Evolutionary conservation across 2,113 vertebrate species (phyloP).

Genomic region (Emydura subglobosa): DNA sequence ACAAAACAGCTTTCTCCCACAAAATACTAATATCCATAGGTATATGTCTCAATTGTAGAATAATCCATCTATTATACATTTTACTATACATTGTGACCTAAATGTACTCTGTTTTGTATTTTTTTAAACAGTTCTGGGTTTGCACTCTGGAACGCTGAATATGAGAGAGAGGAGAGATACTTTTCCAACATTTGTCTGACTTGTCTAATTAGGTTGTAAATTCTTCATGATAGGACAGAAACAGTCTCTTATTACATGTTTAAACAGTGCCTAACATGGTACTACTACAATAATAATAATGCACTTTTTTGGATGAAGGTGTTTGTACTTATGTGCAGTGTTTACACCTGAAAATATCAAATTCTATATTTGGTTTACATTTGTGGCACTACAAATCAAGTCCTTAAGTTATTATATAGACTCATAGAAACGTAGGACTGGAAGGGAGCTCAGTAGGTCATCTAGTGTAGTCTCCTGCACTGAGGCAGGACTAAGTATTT

Average conservation of each 20-base stretch:
- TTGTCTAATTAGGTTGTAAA: rapidly evolving
- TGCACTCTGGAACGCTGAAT: not conserved
- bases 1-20: not conserved
- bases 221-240: not conserved
- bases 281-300: not conserved
- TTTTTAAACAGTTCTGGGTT: not conserved
- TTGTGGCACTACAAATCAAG: not conserved
- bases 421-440: too few relatives aligned
- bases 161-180: not conserved
- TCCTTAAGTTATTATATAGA: not conserved
- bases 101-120: not conserved
- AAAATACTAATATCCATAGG: not conserved
- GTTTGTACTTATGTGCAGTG: not conserved
- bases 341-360: not conserved
- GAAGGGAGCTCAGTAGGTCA: too few relatives aligned
- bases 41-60: not conserved
- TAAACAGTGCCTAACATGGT: not conserved
- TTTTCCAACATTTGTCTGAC: not conserved
- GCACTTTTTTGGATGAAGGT: not conserved
- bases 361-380: rapidly evolving
- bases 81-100: not conserved
- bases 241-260: not conserved
- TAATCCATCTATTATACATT: not conserved
- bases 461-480: too few relatives aligned
- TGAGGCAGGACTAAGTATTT: too few relatives aligned